A percentile compares a stretch with the other conserved stretches of the same genome.
Evolutionary conservation across 2,113 vertebrate genomes (phyloP).

Genomic region (Hylia prasina): DNA sequence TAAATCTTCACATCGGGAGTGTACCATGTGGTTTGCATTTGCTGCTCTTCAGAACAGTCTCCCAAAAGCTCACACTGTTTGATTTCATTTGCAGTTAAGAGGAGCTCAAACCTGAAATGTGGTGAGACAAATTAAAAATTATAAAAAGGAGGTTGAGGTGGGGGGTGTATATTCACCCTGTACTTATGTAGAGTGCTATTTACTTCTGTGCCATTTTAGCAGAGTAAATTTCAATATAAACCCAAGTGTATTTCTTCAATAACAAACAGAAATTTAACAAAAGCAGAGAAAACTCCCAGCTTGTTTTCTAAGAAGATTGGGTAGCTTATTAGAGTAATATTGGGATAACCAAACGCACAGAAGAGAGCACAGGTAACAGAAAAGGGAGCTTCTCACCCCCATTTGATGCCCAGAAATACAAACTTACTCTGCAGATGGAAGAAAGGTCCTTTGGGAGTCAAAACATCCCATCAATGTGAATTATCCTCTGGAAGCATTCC

Average conservation of each 20-base stretch:
- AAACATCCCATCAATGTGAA: background rate
- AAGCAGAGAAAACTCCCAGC: background rate
- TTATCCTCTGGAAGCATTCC: background rate
- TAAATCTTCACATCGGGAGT: background rate
- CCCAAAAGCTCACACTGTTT: background rate
- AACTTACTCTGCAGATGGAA: background rate
- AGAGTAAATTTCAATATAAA: background rate
- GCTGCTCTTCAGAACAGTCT: background rate
- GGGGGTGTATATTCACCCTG: background rate
- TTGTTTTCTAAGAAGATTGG: background rate
- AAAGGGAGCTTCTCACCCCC: background rate
- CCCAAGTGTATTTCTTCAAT: background rate
- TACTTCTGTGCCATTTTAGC: background rate
- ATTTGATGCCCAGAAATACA: background rate
- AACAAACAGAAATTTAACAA: background rate
- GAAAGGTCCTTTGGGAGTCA: background rate
- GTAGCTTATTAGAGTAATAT: background rate
- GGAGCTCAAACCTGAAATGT: background rate
- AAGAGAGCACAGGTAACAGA: background rate
- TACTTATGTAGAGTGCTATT: background rate
- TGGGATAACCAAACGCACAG: background rate
- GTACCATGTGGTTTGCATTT: constrained; percentile 42
- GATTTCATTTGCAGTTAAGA: background rate
- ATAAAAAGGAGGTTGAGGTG: background rate
- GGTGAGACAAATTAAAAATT: background rate